A percentile compares a stretch with the other conserved stretches of the same genome.
Conservation (phyloP, 1,140 invertebrate genomes). For the Drosophila littoralis region DNA sequence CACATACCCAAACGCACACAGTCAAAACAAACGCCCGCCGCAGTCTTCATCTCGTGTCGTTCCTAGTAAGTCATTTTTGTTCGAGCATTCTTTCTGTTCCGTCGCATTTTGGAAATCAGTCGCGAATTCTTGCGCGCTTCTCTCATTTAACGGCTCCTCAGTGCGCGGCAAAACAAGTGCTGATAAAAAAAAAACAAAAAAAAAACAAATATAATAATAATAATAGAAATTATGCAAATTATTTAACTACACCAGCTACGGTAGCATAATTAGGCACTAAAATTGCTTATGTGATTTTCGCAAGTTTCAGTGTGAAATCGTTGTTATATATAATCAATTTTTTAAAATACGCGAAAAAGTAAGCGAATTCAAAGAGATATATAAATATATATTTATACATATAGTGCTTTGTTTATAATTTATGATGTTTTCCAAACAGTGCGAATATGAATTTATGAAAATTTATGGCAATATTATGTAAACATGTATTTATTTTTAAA, state of each 20-base stretch:
- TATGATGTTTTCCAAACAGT: conserved; percentile 7
- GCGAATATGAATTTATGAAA: conserved; percentile 16
- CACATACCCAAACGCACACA: conserved; percentile 22
- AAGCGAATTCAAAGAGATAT: conserved; percentile 28
- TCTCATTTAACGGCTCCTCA: conserved; percentile 27
- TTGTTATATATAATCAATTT: conserved; percentile 3
- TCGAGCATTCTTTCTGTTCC: conserved; percentile 1
- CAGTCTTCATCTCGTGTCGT: conserved; percentile 71
- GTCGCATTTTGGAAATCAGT: conserved; percentile 2
- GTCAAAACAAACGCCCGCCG: conserved; percentile 31
- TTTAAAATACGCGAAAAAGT: conserved; percentile 9
- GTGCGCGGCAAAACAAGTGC: conserved; percentile 17
- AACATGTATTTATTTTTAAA: conserved; percentile 37
- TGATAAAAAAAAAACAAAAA: conserved; percentile 17
- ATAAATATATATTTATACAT: neutral
- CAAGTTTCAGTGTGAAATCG: conserved; percentile 62
- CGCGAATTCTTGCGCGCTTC: conserved; percentile 19
- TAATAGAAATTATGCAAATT: conserved; percentile 32
- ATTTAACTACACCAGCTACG: conserved; percentile 19
- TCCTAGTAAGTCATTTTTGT: conserved; percentile 59
- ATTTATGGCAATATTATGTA: conserved; percentile 8
- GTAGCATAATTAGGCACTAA: conserved; percentile 27
- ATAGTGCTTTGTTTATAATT: neutral
- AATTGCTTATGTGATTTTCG: conserved; percentile 43
- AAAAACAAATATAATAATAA: conserved; percentile 13